These are phyloP conservation scores for Microplitis mediator DNA, from an alignment of 1,140 invertebrate species.

Conservation along the genomic window DNA sequence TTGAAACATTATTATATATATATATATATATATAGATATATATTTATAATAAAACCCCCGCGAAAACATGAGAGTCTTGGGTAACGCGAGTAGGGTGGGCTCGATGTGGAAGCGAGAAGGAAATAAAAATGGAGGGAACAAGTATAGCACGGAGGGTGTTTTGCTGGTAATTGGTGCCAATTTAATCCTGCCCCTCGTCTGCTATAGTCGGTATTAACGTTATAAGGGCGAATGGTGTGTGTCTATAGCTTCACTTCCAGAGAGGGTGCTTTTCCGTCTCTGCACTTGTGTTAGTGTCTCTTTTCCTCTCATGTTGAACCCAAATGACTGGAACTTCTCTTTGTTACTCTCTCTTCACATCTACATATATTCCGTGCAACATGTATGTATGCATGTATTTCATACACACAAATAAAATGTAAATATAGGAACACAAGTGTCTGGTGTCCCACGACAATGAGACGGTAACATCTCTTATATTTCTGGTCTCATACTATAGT, in stretches of 20 bases:
- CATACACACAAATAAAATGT: constrained; percentile 34
- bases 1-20: constrained; percentile 30
- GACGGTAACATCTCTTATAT: constrained; percentile 2
- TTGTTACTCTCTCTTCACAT: not conserved
- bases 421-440: constrained; percentile 25
- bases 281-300: not conserved
- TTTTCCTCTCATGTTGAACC: not conserved
- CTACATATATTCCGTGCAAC: not conserved
- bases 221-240: constrained; percentile 39
- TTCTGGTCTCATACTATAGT: not conserved
- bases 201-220: constrained; percentile 55
- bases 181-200: constrained; percentile 65
- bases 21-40: constrained; percentile 23
- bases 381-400: not conserved
- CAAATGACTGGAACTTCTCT: not conserved
- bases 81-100: not conserved
- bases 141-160: constrained; percentile 62
- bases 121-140: constrained; percentile 39
- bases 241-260: constrained; percentile 3
- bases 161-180: constrained; percentile 75
- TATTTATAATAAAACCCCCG: not conserved
- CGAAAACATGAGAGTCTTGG: too few species aligned
- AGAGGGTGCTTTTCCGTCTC: constrained; percentile 31
- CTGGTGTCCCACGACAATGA: constrained; percentile 39
- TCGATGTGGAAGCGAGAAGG: not conserved